Conservation (phyloP, 2,797 vertebrate genomes). For the Erpetoichthys calabaricus region DNA sequence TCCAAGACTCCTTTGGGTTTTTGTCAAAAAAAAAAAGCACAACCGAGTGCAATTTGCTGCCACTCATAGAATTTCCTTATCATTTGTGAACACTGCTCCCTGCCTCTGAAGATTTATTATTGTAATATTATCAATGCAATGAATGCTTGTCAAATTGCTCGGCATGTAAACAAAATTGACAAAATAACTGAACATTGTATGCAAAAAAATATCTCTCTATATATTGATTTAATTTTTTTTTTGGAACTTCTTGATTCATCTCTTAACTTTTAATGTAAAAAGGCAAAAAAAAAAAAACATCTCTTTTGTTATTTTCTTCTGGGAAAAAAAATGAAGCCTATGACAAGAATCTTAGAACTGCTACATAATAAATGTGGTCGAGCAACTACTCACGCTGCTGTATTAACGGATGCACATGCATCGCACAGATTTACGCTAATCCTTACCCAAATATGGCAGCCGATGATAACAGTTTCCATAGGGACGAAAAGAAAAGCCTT, state of each 20-base stretch:
- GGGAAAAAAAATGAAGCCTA: too few relatives aligned
- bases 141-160: conserved; percentile 1
- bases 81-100: background rate
- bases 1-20: background rate
- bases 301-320: too few relatives aligned
- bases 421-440: background rate
- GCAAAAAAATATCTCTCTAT: too few relatives aligned
- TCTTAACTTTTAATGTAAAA: too few relatives aligned
- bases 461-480: conserved; percentile 1
- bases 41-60: background rate
- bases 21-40: background rate
- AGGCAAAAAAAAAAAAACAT: too few relatives aligned
- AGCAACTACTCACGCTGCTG: background rate
- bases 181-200: background rate
- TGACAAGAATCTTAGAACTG: background rate
- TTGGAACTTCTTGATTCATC: too few relatives aligned
- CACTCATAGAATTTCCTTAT: background rate
- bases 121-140: conserved; percentile 3
- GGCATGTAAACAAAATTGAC: background rate
- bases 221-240: too few relatives aligned
- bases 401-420: background rate
- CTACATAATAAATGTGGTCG: background rate
- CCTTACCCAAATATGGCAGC: background rate
- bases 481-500: background rate
- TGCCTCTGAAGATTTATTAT: conserved; percentile 1